Percentiles rank a stretch among this genome's conserved stretches.
These are phyloP conservation scores for Melanotaenia pygmaea DNA, from an alignment of 2,797 vertebrate species.

Conservation along the genomic window DNA sequence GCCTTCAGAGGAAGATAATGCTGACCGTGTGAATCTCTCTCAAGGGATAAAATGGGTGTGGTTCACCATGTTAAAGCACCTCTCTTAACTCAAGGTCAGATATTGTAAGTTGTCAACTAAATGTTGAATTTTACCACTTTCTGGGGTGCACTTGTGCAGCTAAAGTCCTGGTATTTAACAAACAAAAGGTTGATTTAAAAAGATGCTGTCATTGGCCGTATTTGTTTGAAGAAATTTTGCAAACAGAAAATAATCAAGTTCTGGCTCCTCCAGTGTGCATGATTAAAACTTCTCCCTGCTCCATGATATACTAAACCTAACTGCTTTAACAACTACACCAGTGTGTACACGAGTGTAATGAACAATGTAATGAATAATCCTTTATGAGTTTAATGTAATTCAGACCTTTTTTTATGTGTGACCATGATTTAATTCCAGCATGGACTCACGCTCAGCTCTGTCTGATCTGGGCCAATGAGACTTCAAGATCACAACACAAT, in stretches of 20 bases:
- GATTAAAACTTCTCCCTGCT: not conserved
- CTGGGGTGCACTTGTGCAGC: not conserved
- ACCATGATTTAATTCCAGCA: slow-evolving; percentile 47
- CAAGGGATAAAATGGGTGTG: not conserved
- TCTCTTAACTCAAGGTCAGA: not conserved
- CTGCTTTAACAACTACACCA: too few relatives aligned
- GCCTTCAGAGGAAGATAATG: slow-evolving; percentile 27
- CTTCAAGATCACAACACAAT: slow-evolving; percentile 58
- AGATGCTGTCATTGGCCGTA: not conserved
- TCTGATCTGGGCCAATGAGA: slow-evolving; percentile 60
- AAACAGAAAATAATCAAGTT: not conserved
- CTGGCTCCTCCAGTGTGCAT: not conserved
- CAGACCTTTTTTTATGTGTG: slow-evolving; percentile 15
- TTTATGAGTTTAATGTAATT: slow-evolving; percentile 29
- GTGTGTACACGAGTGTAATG: too few relatives aligned
- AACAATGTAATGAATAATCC: slow-evolving; percentile 35
- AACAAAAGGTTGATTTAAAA: not conserved
- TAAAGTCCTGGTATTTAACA: not conserved
- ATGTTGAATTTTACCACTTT: slow-evolving; percentile 1
- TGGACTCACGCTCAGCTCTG: slow-evolving; percentile 46
- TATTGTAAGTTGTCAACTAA: not conserved
- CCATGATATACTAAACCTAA: too few relatives aligned
- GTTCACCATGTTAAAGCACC: slow-evolving; percentile 9
- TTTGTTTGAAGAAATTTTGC: not conserved
- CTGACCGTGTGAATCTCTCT: slow-evolving; percentile 25